Percentiles rank a stretch among this genome's conserved stretches.
Conservation (phyloP, 2,888 invertebrate genomes). For the Melanotus villosus region DNA sequence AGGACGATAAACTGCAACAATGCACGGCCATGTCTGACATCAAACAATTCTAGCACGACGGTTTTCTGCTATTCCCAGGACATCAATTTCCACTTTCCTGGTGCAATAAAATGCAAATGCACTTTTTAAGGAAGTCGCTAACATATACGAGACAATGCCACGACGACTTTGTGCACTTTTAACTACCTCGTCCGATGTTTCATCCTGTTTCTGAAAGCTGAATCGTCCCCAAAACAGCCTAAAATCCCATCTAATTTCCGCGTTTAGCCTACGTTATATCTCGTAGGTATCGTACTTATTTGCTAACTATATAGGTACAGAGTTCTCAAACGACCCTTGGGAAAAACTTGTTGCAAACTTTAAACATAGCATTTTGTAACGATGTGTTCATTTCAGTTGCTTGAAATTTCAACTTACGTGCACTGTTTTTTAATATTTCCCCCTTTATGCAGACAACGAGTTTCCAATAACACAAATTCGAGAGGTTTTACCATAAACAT, state of each 20-base stretch:
- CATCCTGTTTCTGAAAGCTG: background rate
- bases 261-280: background rate
- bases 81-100: slow-evolving; percentile 46
- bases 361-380: slow-evolving; percentile 9
- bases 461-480: background rate
- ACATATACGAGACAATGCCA: slow-evolving; percentile 47
- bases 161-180: slow-evolving; percentile 7
- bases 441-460: background rate
- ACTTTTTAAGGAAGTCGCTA: slow-evolving; percentile 48
- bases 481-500: background rate
- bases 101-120: slow-evolving; percentile 54
- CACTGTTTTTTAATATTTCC: background rate
- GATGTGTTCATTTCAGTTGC: slow-evolving; percentile 9
- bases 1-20: slow-evolving; percentile 30
- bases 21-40: slow-evolving; percentile 28
- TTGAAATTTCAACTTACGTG: background rate
- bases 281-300: background rate
- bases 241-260: background rate
- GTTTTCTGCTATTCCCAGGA: slow-evolving; percentile 36
- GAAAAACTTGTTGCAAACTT: slow-evolving; percentile 18
- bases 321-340: background rate
- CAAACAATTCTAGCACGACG: slow-evolving; percentile 6
- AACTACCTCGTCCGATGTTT: background rate
- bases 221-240: background rate
- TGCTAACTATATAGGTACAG: background rate